phyloP scores from a whole-genome alignment of 2,888 invertebrate genomes.

The Thecocarcelia acutangulata region DNA sequence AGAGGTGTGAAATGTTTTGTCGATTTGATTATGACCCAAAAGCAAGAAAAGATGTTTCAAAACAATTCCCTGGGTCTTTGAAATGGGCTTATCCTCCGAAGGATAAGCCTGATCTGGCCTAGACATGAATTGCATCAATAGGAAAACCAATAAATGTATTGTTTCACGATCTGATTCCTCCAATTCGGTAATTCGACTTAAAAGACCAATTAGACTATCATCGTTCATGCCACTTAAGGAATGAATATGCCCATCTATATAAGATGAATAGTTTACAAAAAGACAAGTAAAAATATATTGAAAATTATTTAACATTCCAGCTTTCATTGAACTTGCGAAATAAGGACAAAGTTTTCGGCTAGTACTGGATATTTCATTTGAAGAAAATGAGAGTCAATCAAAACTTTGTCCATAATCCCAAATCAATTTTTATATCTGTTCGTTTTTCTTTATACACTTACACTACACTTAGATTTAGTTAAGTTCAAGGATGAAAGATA shows the following conservation, averaged over 20 bases:
- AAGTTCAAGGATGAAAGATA: constrained; percentile 10
- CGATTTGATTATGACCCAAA: constrained; percentile 95
- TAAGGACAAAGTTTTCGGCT: constrained; percentile 29
- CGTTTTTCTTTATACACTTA: neutral
- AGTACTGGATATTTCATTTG: neutral
- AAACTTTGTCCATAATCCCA: constrained; percentile 44
- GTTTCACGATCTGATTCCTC: constrained; percentile 98
- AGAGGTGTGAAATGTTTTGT: constrained; percentile 94
- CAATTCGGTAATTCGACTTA: constrained; percentile 94
- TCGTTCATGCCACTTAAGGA: constrained; percentile 92
- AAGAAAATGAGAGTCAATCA: neutral
- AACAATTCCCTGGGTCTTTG: constrained; percentile 92
- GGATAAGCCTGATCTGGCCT: constrained; percentile 91
- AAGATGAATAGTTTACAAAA: neutral
- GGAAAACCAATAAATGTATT: constrained; percentile 94
- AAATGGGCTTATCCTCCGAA: constrained; percentile 91
- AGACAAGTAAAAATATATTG: neutral
- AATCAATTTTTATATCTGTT: constrained; percentile 4
- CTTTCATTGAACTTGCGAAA: neutral
- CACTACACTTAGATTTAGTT: constrained; percentile 60
- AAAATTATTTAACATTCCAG: neutral
- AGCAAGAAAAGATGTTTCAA: constrained; percentile 94
- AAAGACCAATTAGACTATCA: constrained; percentile 88
- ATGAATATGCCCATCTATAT: constrained; percentile 89
- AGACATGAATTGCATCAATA: constrained; percentile 98